Percentiles rank a stretch among this genome's conserved stretches.
Conservation (phyloP, 2,113 vertebrate species). For the Accipiter virgatus region DNA sequence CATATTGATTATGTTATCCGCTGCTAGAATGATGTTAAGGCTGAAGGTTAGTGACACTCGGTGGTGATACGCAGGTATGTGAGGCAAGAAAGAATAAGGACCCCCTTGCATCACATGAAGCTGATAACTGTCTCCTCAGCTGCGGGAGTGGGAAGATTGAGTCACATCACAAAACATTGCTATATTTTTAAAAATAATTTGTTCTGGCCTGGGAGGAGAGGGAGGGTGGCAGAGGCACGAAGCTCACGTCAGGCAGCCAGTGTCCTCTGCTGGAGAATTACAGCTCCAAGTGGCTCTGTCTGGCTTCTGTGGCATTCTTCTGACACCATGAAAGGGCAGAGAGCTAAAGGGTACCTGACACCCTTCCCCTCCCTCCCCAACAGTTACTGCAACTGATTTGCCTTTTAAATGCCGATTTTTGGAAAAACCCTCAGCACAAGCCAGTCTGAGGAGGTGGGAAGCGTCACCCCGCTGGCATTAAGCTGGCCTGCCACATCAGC, state of each 20-base stretch:
- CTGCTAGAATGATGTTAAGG: neutral
- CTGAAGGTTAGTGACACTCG: neutral
- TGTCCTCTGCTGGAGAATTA: neutral
- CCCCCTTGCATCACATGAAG: neutral
- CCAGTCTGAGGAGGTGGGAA: neutral
- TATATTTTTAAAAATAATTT: neutral
- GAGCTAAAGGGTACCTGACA: neutral
- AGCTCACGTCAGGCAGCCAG: neutral
- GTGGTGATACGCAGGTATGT: neutral
- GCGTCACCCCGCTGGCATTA: neutral
- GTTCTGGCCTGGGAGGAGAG: neutral
- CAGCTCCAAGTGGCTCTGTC: neutral
- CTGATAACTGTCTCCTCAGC: neutral
- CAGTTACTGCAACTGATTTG: neutral
- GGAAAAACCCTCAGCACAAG: neutral
- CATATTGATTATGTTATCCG: neutral
- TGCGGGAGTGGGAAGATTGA: accelerated
- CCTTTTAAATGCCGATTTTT: neutral
- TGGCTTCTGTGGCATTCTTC: neutral
- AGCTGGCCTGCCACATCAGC: neutral
- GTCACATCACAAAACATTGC: neutral
- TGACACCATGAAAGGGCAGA: neutral
- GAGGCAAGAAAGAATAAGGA: neutral
- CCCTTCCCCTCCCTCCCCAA: neutral
- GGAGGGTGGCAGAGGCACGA: neutral